phyloP scores from a whole-genome alignment of 1,140 invertebrate genomes.

The Ruditapes philippinarum region DNA sequence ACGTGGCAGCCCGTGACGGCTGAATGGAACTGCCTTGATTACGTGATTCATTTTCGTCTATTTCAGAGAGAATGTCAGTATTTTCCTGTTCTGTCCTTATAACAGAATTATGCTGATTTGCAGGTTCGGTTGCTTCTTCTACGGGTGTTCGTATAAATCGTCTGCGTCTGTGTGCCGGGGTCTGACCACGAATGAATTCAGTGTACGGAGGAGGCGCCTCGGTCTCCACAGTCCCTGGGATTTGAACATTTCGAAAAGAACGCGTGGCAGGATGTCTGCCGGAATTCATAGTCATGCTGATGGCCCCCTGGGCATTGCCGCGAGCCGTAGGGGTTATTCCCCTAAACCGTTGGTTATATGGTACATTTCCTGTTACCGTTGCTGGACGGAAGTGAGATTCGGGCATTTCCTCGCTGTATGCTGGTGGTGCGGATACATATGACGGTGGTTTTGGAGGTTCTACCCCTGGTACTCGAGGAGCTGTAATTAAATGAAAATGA shows the following conservation, averaged over 20 bases:
- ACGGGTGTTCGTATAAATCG: conserved; percentile 13
- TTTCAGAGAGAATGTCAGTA: neutral
- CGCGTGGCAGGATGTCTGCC: conserved; percentile 1
- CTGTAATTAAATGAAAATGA: neutral
- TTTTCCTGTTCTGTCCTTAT: neutral
- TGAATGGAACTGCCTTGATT: neutral
- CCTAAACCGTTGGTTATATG: conserved; percentile 16
- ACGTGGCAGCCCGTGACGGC: neutral
- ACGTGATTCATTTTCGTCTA: neutral
- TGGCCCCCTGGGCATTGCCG: neutral
- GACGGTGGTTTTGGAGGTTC: conserved; percentile 44
- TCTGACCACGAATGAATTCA: conserved; percentile 28
- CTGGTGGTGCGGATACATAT: conserved; percentile 35
- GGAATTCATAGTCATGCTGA: neutral
- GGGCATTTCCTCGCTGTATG: conserved; percentile 48
- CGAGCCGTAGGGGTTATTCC: neutral
- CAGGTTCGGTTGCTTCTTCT: neutral
- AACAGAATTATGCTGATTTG: neutral
- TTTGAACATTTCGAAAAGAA: neutral
- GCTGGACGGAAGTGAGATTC: conserved; percentile 48
- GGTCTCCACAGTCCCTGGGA: neutral
- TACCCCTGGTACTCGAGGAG: conserved; percentile 6
- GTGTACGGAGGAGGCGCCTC: conserved; percentile 38
- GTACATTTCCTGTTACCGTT: conserved; percentile 15
- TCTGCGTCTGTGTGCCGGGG: neutral